Evolutionary conservation across 2,888 invertebrate genomes (phyloP).

Genomic region (Drosophila ustulata): DNA sequence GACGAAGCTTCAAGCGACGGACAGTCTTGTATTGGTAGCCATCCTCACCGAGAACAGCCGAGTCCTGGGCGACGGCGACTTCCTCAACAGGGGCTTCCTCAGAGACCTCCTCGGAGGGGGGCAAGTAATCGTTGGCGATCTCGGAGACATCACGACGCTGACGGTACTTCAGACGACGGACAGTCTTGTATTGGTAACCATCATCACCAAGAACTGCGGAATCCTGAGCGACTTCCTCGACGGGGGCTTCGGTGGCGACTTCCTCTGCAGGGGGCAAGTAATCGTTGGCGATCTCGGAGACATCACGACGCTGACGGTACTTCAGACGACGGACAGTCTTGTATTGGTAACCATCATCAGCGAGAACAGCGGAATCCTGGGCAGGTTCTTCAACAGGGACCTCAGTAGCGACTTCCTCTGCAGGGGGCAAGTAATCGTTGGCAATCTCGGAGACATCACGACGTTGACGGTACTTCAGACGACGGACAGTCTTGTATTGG

Average conservation of each 20-base stretch:
- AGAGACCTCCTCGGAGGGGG: conserved; percentile 43
- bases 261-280: conserved; percentile 61
- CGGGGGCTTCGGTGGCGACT: neutral
- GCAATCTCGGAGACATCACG: conserved; percentile 36
- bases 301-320: conserved; percentile 75
- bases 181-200: neutral
- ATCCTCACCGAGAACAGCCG: conserved; percentile 59
- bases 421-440: conserved; percentile 32
- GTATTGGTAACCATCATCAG: conserved; percentile 67
- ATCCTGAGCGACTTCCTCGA: neutral
- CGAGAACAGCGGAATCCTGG: conserved; percentile 51
- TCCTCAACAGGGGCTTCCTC: conserved; percentile 51
- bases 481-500: conserved; percentile 37
- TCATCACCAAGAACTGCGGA: neutral
- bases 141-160: neutral
- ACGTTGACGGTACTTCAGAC: conserved; percentile 37
- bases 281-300: conserved; percentile 63
- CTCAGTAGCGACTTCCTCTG: conserved; percentile 6
- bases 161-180: neutral
- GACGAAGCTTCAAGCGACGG: conserved; percentile 74
- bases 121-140: neutral
- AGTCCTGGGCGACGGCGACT: conserved; percentile 40
- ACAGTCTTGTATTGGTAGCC: conserved; percentile 78
- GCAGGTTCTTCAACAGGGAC: conserved; percentile 44
- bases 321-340: conserved; percentile 77